Conservation (phyloP, 2,797 vertebrate species). For the Gambelia wislizenii region DNA sequence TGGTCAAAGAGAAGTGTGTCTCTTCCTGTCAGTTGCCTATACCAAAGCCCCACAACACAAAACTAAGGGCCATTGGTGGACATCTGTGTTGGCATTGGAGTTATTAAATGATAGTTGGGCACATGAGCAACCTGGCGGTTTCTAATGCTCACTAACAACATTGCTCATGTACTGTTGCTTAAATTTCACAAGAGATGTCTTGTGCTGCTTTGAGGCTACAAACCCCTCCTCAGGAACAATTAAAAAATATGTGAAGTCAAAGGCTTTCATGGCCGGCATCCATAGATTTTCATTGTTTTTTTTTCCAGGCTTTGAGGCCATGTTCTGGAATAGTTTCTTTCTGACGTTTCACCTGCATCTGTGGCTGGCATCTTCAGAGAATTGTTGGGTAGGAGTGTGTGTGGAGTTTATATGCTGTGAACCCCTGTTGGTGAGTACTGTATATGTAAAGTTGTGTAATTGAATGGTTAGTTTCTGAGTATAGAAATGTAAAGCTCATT, state of each 20-base stretch:
- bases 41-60: not conserved
- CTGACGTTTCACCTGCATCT: too few species aligned
- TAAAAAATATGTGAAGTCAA: not conserved
- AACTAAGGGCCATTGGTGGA: not conserved
- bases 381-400: too few species aligned
- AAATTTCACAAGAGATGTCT: slow-evolving; percentile 21
- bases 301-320: too few species aligned
- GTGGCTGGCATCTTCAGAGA: too few species aligned
- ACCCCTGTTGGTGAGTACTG: too few species aligned
- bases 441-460: too few species aligned
- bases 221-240: not conserved
- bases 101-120: not conserved
- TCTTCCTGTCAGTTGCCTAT: not conserved
- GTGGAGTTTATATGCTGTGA: too few species aligned
- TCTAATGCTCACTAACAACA: not conserved
- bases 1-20: not conserved
- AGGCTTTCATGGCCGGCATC: too few species aligned
- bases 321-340: too few species aligned
- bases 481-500: too few species aligned
- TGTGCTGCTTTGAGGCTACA: not conserved
- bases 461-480: too few species aligned
- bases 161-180: not conserved
- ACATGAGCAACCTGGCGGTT: not conserved
- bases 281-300: too few species aligned
- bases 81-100: not conserved